These are phyloP conservation scores for Mesodorylaimus sp. DNA, from an alignment of 2,888 invertebrate genomes.

Conservation along the genomic window DNA sequence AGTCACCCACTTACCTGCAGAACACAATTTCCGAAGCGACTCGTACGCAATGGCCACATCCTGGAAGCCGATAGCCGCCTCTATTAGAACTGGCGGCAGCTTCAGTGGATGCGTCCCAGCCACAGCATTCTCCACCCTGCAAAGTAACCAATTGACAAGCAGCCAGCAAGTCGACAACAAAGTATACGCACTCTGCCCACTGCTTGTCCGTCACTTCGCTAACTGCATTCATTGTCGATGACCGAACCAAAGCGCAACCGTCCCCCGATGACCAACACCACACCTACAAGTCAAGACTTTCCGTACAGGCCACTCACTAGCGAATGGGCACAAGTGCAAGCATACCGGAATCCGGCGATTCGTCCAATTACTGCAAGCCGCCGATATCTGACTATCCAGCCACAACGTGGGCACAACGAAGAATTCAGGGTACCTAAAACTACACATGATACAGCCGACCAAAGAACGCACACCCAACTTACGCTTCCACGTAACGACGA, in stretches of 20 bases:
- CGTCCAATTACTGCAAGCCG: background rate
- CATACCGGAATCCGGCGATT: constrained; percentile 9
- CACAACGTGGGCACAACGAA: constrained; percentile 7
- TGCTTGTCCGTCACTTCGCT: constrained; percentile 7
- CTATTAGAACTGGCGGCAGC: background rate
- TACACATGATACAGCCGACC: background rate
- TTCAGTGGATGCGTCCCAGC: background rate
- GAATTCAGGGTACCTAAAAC: constrained; percentile 8
- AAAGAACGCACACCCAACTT: background rate
- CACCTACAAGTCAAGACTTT: constrained; percentile 7
- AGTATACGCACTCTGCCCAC: background rate
- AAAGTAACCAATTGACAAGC: background rate
- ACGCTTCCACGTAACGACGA: background rate
- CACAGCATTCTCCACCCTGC: background rate
- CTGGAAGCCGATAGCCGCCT: background rate
- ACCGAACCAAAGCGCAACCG: constrained; percentile 11
- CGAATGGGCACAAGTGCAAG: background rate
- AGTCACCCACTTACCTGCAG: constrained; percentile 2
- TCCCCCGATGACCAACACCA: constrained; percentile 13
- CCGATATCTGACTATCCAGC: background rate
- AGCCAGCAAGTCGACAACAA: background rate
- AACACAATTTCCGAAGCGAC: constrained; percentile 1
- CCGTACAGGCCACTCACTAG: background rate
- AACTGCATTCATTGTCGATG: constrained; percentile 5
- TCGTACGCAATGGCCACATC: constrained; percentile 2